Evolutionary conservation across 2,888 invertebrate species (phyloP).

Genomic region (Athripsodes cinereus): DNA sequence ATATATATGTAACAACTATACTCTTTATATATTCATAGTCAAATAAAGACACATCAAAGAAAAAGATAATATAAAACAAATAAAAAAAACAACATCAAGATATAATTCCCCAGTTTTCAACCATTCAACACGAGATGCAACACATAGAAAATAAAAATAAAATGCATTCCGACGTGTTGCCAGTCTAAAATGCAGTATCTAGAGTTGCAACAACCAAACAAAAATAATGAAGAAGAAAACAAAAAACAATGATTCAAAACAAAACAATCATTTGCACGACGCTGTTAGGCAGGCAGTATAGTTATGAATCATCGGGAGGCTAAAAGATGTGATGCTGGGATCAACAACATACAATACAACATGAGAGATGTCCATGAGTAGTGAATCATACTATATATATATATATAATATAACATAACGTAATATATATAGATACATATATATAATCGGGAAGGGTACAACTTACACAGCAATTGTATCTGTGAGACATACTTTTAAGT

Average conservation of each 20-base stretch:
- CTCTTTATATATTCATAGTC: background rate
- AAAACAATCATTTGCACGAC: slow-evolving; percentile 3
- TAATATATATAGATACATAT: too few species aligned
- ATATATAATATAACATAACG: too few species aligned
- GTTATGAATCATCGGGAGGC: background rate
- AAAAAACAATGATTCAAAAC: background rate
- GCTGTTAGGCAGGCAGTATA: slow-evolving; percentile 1
- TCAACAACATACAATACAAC: too few species aligned
- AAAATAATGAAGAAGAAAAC: background rate
- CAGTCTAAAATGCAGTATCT: slow-evolving; percentile 24
- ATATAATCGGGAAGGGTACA: background rate
- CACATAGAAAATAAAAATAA: background rate
- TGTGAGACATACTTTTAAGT: background rate
- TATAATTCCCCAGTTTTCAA: slow-evolving; percentile 2
- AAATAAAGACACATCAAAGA: background rate
- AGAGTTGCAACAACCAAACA: slow-evolving; percentile 18
- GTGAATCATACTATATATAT: too few species aligned
- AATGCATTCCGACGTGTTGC: slow-evolving; percentile 4
- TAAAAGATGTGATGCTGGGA: too few species aligned
- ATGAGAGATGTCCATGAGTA: too few species aligned
- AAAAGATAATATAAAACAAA: background rate
- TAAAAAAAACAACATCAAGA: background rate
- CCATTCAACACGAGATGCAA: slow-evolving; percentile 1
- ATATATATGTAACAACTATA: background rate
- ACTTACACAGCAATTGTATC: background rate